Conservation (phyloP, 2,797 vertebrate genomes). For the Euphonia xanthogaster region DNA sequence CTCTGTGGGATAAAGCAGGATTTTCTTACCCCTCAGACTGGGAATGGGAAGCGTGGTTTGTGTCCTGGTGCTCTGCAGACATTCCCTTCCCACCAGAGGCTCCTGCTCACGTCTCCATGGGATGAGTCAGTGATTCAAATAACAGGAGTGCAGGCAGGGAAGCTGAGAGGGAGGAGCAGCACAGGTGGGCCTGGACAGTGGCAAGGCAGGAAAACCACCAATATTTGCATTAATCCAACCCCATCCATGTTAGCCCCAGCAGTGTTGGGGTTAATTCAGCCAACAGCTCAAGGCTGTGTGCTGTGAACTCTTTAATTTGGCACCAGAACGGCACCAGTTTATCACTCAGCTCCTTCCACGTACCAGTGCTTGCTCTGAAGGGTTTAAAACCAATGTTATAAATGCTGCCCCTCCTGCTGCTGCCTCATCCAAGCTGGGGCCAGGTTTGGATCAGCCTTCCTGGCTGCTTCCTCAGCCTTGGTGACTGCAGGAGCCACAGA, state of each 20-base stretch:
- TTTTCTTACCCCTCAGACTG: not conserved
- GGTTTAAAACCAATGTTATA: not conserved
- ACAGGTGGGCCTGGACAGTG: not conserved
- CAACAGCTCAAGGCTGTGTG: not conserved
- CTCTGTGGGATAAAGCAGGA: conserved; percentile 1
- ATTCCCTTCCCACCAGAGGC: not conserved
- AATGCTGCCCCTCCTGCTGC: not conserved
- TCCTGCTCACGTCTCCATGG: not conserved
- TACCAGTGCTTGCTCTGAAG: not conserved
- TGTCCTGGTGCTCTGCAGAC: not conserved
- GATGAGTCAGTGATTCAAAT: not conserved
- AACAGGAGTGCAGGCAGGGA: not conserved
- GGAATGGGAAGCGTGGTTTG: not conserved
- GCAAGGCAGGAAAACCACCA: not conserved
- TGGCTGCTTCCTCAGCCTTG: not conserved
- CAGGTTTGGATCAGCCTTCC: not conserved
- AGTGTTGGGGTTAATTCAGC: not conserved
- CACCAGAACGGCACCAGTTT: not conserved
- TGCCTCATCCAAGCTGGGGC: not conserved
- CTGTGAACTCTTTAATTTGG: not conserved
- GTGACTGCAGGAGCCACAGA: not conserved
- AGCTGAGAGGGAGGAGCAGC: not conserved
- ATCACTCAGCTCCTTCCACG: not conserved
- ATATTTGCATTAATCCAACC: not conserved
- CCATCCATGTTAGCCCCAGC: not conserved